These are phyloP conservation scores for Erythrolamprus reginae DNA, from an alignment of 2,113 vertebrate genomes.

Conservation along the genomic window DNA sequence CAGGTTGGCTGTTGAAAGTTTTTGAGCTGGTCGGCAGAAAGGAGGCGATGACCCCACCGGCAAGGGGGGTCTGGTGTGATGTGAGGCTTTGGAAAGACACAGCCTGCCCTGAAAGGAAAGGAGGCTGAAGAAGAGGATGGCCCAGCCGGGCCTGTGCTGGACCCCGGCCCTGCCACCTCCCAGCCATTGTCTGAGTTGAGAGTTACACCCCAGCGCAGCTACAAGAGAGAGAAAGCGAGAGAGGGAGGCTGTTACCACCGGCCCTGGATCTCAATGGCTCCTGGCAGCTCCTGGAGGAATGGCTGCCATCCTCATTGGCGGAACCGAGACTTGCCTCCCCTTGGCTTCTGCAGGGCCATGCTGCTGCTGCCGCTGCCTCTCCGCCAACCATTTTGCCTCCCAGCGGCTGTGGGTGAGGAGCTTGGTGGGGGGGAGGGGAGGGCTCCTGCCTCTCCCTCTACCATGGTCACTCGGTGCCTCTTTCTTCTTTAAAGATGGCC, in stretches of 20 bases:
- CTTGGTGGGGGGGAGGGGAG: neutral
- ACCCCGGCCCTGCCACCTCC: neutral
- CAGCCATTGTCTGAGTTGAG: neutral
- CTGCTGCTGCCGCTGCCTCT: neutral
- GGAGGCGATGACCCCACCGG: neutral
- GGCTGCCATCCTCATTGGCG: neutral
- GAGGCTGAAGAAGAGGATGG: neutral
- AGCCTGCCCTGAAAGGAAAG: neutral
- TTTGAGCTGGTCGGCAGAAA: neutral
- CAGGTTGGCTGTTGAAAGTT: neutral
- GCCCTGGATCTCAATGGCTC: neutral
- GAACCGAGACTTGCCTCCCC: neutral
- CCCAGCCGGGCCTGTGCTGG: neutral
- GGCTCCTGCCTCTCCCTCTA: neutral
- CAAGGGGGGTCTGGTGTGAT: neutral
- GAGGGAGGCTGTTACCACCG: neutral
- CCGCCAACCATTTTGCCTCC: conserved; percentile 15
- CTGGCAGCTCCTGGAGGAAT: neutral
- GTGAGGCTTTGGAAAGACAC: neutral
- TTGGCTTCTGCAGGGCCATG: rapidly evolving
- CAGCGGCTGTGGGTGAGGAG: neutral
- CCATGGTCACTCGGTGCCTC: neutral
- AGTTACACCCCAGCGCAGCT: neutral
- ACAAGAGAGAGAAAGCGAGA: neutral
- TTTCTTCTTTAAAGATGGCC: neutral